A percentile compares a stretch with the other conserved stretches of the same genome.
Evolutionary conservation across 2,797 vertebrate genomes (phyloP).

Genomic region (Cirrhinus mrigala): DNA sequence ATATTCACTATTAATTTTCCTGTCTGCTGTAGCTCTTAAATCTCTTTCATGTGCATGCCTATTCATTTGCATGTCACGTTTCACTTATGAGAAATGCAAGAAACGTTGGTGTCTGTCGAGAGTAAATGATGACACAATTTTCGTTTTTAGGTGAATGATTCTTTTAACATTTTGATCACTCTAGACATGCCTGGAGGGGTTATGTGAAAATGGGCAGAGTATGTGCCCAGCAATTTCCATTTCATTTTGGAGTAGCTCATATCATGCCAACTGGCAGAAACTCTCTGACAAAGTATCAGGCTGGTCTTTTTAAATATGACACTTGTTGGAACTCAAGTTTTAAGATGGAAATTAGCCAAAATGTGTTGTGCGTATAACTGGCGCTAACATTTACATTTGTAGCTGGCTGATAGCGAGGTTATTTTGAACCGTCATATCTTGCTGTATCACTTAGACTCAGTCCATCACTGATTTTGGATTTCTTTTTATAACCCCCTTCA

Average conservation of each 20-base stretch:
- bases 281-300: constrained; percentile 4
- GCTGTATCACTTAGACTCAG: neutral
- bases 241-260: neutral
- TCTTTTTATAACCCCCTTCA: constrained; percentile 58
- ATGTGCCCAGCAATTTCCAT: neutral
- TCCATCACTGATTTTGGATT: neutral
- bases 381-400: neutral
- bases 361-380: neutral
- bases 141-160: constrained; percentile 23
- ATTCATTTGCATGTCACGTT: neutral
- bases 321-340: constrained; percentile 7
- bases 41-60: neutral
- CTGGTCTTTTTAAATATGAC: neutral
- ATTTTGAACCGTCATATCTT: constrained; percentile 36
- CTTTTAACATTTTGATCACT: constrained; percentile 18
- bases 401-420: neutral
- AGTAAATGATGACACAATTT: constrained; percentile 22
- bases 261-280: neutral
- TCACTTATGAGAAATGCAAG: neutral
- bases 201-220: constrained; percentile 1
- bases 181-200: constrained; percentile 14
- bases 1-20: neutral
- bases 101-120: constrained; percentile 4
- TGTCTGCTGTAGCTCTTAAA: neutral
- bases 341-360: neutral